Evolutionary conservation across 1,140 invertebrate genomes (phyloP), one percentile per base, ranked within the genome.

Genomic region (Myzus persicae): DNA sequence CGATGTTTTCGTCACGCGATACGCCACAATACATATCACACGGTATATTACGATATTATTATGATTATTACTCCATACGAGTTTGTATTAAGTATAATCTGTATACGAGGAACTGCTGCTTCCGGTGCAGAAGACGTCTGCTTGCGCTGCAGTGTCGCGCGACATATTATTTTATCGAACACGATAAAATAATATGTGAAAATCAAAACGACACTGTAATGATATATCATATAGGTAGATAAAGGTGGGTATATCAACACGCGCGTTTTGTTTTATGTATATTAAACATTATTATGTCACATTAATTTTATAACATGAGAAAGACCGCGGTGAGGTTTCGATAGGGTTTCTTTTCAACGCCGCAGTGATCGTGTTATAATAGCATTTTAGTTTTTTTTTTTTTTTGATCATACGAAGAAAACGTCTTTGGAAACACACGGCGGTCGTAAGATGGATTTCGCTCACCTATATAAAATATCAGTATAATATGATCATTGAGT

Each of bases 1-100:
- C 81, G 24, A 48, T 84, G 91, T 91, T 76, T 31, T 48, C 36
- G 91, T 93, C 91, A 93, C 91, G 91, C 91, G 24, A 93, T 93
- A 93, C 91, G 91, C 91, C 91, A 93, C 54, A n/a, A n/a, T 76
- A 36, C 14, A 38, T 91, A 44, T 81, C 42, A 44, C 9, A 44
- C 89, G 44, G 24, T 31, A 42, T 44, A 38, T 90, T 76, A 76
- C 59, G n/a, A 76, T n/a, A n/a, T 76, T 51, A 51, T 5, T 67
- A 22, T 51, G 11, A n/a, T 59, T 59, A 59, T 59, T 31, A 31
- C 14, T 59, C 11, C 4, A 48, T 81, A 81, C 20, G 18, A 82
- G 6, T 31, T 44, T 9, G n/a, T 31, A 44, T 9, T n/a, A n/a
- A 14, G 18, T 44, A 31, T 31, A 85, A 85, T 31, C 24, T 88